Evolutionary conservation across 2,888 invertebrate species (phyloP), one percentile per base, ranked within the genome.

Genomic region (Boloria selene): DNA sequence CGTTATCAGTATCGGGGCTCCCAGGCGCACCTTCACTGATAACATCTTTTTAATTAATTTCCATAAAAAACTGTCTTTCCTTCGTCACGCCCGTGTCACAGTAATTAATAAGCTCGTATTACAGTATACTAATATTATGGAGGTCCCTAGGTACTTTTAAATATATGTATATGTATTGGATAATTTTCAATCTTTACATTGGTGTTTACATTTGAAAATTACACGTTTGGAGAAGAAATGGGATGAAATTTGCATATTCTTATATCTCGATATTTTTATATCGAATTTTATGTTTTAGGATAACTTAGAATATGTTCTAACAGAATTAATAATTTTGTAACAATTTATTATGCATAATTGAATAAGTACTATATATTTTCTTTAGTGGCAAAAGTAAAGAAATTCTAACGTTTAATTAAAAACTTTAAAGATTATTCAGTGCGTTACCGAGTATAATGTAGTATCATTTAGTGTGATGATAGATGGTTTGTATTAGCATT

Each of bases 41-140:
- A 77, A 60, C 77, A 86, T 86, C 86, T 77, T 75, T 80, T 82
- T 87, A 87, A 87, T 87, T 86, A 86, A 85, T 85, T 79, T 77
- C 77, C 71, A 76, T 78, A 85, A 84, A 85, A 85, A 85, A 82
- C 69, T 77, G 74, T 75, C 69, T 72, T 72, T 74, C 77, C 75
- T 74, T 73, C 72, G 77, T 76, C 77, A 71, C 76, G 68, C 73
- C 73, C 72, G 68, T 52, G 72, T 71, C 75, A 65, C 53, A 58
- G 65, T 73, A 72, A 75, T 75, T 76, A 74, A 76, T 76, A 75
- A 74, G 71, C 74, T 69, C 64, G 62, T 71, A 69, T 69, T 69
- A 69, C 18, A 50, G 31, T 64, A 64, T 72, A 70, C 69, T 58
- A 67, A 67, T 70, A 68, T 61, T 70, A 58, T 72, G 50, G 18